Evolutionary conservation across 2,113 vertebrate species (phyloP).

Genomic region (Nyctereutes procyonoides): DNA sequence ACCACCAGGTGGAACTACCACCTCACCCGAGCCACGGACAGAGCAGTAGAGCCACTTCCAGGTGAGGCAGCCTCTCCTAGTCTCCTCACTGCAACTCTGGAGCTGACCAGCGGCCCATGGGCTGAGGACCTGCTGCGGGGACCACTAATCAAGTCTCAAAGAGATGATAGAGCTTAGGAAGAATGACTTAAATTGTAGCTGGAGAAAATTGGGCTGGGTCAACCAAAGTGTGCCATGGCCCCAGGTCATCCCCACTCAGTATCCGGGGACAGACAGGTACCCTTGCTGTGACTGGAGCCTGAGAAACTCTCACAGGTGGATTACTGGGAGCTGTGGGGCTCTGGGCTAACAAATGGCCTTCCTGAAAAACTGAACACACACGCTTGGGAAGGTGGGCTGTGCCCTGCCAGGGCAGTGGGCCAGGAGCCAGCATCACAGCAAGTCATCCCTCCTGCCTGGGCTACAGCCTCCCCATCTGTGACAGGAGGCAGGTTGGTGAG

Average conservation of each 20-base stretch:
- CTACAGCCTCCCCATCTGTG: not conserved
- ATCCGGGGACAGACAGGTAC: not conserved
- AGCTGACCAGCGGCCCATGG: fast-evolving
- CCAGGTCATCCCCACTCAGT: not conserved
- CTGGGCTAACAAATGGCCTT: not conserved
- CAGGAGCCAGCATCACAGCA: not conserved
- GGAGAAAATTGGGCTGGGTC: not conserved
- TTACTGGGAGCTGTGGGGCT: not conserved
- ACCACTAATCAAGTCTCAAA: not conserved
- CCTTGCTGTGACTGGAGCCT: not conserved
- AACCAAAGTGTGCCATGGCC: not conserved
- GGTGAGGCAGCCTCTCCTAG: not conserved
- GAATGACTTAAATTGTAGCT: not conserved
- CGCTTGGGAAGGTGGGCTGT: not conserved
- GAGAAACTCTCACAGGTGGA: not conserved
- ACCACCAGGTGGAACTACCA: not conserved
- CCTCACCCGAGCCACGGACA: fast-evolving
- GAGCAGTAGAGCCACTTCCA: fast-evolving
- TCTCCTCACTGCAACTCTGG: not conserved
- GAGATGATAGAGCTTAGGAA: not conserved
- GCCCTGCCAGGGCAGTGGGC: not conserved
- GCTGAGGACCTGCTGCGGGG: not conserved
- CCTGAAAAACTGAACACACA: not conserved
- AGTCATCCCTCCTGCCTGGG: not conserved
- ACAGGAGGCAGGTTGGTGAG: not conserved